Percentiles rank a stretch among this genome's conserved stretches.
phyloP scores from a whole-genome alignment of 2,113 vertebrate species.

The Athene cunicularia region DNA sequence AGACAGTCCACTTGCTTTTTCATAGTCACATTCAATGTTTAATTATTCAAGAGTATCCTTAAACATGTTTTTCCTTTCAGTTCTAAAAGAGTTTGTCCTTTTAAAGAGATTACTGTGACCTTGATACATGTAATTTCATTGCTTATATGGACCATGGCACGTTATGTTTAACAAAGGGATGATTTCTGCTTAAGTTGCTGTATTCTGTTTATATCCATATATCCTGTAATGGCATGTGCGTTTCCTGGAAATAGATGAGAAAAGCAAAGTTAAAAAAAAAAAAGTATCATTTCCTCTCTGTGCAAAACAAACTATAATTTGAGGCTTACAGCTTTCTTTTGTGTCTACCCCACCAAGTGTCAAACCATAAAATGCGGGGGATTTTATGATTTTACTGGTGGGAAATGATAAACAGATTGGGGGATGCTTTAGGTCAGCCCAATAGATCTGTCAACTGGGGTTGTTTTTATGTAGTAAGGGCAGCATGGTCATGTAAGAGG shows the following conservation, averaged over 20 bases:
- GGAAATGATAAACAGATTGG: background rate
- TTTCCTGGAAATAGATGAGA: constrained; percentile 33
- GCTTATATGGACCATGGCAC: background rate
- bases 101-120: background rate
- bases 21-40: background rate
- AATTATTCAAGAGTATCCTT: background rate
- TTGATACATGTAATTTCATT: background rate
- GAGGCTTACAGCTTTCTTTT: background rate
- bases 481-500: background rate
- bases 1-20: background rate
- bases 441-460: background rate
- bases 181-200: background rate
- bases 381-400: background rate
- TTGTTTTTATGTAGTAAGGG: background rate
- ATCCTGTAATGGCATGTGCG: background rate
- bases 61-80: background rate
- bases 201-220: background rate
- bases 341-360: background rate
- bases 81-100: background rate
- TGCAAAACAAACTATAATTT: background rate
- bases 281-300: background rate
- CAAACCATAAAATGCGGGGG: background rate
- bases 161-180: background rate
- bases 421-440: background rate
- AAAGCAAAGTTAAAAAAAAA: background rate